Base-by-base conservation (phyloP, 1,140 invertebrate genomes). In the Helicoverpa zea region DNA sequence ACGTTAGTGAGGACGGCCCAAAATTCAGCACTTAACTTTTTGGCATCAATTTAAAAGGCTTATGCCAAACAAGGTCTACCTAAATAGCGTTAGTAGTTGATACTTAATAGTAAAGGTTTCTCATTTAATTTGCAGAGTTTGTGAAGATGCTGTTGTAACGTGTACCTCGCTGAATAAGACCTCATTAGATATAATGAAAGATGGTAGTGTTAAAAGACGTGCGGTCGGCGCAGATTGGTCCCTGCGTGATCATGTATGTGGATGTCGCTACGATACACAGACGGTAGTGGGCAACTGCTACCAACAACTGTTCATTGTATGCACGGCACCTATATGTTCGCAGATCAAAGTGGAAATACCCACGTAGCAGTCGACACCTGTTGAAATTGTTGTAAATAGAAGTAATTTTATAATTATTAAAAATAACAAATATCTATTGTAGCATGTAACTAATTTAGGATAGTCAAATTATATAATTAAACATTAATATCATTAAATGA, bases 91-190 rank as follows among this genome's bases (percentile, higher is more conserved):
- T 23, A 23, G 23, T 23, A 23, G 23, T 23, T 23, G 23, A 23
- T 23, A 23, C 23, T 23, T 23, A 23, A 23, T 23, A 2, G 23
- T 23, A 23, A 23, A 23, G 58, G 74, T 54, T 54, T 81, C 63
- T 75, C 63, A 75, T 89, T 86, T 81, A 84, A 86, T 86, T 96
- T 96, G 74, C 96, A 97, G 96, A 96, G 91, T 97, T 97, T 86
- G 96, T 96, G 84, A 96, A 96, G 93, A 95, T 96, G 93, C 90
- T 96, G 88, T 90, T 96, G 90, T 96, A 96, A 95, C 80, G 68
- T 80, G 84, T 86, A 90, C 85, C 84, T 87, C 84, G 84, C 58
- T 80, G 82, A 81, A 76, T 64, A 90, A 88, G 88, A 93, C 90
- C 91, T 92, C 89, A 93, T 84, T 93, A 92, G 93, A 84, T 88